Percentiles rank a stretch among this genome's conserved stretches.
Evolutionary conservation across 2,888 invertebrate species (phyloP).

Genomic region (Sipha maydis): DNA sequence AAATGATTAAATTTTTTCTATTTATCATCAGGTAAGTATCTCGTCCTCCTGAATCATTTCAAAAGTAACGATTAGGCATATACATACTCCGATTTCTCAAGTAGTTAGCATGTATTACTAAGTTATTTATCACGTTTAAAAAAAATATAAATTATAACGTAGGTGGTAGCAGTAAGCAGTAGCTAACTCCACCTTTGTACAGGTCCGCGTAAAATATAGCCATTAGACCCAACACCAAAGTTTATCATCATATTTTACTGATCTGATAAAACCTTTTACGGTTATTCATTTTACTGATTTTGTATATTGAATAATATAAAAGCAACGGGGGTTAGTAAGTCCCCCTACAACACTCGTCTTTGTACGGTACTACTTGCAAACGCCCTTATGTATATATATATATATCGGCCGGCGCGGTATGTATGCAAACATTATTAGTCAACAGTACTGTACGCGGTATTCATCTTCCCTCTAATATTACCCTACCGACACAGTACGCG

Average conservation of each 20-base stretch:
- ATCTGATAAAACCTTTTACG: conserved; percentile 29
- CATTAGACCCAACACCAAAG: neutral
- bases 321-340: neutral
- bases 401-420: neutral
- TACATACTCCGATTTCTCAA: neutral
- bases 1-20: too few species aligned
- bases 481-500: neutral
- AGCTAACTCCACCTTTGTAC: neutral
- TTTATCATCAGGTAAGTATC: too few species aligned
- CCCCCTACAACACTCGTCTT: conserved; percentile 3
- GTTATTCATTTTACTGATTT: conserved; percentile 31
- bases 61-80: neutral
- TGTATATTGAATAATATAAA: conserved; percentile 37
- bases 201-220: neutral
- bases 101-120: neutral
- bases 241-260: conserved; percentile 38
- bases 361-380: neutral
- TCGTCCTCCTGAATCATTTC: too few species aligned
- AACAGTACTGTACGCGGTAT: neutral
- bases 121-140: conserved; percentile 10
- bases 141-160: conserved; percentile 11
- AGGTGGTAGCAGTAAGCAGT: neutral
- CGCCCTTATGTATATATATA: conserved; percentile 15
- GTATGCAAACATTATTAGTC: conserved; percentile 39
- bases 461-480: conserved; percentile 28